Conservation (phyloP, 2,113 vertebrate species). For the Oreocharis arfaki region DNA sequence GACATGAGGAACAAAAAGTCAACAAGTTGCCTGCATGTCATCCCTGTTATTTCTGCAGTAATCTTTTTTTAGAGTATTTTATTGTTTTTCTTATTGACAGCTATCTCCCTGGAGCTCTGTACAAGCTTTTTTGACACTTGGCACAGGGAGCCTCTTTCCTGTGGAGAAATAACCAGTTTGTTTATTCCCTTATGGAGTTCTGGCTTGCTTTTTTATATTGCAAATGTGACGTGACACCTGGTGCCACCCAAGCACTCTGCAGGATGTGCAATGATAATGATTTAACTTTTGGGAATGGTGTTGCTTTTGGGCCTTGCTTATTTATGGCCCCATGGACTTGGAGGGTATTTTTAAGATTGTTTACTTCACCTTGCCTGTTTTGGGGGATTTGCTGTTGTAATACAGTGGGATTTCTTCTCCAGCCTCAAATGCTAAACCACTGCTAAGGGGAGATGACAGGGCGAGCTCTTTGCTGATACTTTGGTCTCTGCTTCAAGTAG, state of each 20-base stretch:
- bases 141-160: background rate
- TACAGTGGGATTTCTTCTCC: background rate
- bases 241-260: background rate
- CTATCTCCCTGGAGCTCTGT: background rate
- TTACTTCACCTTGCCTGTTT: background rate
- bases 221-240: background rate
- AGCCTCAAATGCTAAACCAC: background rate
- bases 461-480: background rate
- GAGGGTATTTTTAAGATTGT: background rate
- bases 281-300: background rate
- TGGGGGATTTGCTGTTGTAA: background rate
- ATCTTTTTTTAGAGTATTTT: background rate
- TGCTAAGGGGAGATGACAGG: background rate
- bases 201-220: background rate
- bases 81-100: background rate
- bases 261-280: accelerated
- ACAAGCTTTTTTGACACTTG: background rate
- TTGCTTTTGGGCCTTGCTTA: background rate
- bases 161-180: background rate
- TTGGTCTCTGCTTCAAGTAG: background rate
- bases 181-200: background rate
- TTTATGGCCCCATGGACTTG: background rate
- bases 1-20: background rate
- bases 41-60: background rate
- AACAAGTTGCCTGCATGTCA: background rate